Conservation (phyloP, 1,140 invertebrate species). For the Cryptotermes secundus region DNA sequence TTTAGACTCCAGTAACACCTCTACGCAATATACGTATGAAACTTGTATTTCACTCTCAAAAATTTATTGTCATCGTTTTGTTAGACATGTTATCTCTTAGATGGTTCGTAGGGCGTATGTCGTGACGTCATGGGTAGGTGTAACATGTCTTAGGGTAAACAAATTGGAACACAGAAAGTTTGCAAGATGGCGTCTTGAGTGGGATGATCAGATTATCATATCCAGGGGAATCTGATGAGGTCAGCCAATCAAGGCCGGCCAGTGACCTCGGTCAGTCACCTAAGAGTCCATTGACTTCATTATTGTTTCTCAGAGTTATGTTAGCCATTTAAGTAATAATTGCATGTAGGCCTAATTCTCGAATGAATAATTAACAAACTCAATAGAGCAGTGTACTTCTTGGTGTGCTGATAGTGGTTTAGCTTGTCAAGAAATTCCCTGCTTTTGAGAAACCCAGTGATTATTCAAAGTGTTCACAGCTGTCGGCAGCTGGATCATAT, state of each 20-base stretch:
- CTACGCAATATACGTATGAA: too few relatives aligned
- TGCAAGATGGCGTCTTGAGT: neutral
- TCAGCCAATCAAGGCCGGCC: slow-evolving; percentile 16
- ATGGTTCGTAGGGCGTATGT: neutral
- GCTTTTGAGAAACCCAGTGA: neutral
- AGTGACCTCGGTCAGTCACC: neutral
- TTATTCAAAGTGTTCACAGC: neutral
- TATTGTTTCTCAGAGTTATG: neutral
- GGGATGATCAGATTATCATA: neutral
- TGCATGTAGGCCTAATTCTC: neutral
- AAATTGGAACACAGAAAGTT: neutral
- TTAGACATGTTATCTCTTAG: neutral
- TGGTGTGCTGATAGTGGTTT: too few relatives aligned
- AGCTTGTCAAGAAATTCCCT: neutral
- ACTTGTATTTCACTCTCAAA: neutral
- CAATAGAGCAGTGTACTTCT: neutral
- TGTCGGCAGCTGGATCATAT: neutral
- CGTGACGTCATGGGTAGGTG: neutral
- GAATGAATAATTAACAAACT: neutral
- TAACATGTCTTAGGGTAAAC: neutral
- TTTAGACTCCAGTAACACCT: too few relatives aligned
- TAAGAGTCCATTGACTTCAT: neutral
- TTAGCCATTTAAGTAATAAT: neutral
- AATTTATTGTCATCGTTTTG: neutral
- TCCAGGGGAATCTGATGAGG: neutral